A percentile compares a stretch with the other conserved stretches of the same genome.
Conservation (phyloP, 2,888 invertebrate species). For the Drosophila borborema region DNA sequence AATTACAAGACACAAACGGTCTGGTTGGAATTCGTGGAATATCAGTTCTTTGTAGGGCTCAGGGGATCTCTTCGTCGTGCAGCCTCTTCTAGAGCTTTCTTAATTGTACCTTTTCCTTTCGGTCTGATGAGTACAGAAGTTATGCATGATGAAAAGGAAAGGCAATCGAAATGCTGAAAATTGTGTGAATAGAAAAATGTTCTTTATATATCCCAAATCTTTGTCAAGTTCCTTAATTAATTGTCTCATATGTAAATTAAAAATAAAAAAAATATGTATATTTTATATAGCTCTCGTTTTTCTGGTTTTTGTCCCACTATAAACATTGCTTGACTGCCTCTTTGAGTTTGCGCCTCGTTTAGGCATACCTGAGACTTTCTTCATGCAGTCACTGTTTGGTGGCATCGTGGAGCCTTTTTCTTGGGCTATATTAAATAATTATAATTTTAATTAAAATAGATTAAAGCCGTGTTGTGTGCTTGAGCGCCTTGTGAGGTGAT, state of each 20-base stretch:
- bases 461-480: conserved; percentile 81
- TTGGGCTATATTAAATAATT: conserved; percentile 76
- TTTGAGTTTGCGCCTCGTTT: neutral
- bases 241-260: neutral
- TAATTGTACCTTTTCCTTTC: neutral
- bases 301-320: neutral
- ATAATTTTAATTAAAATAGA: conserved; percentile 81
- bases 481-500: conserved; percentile 79
- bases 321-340: neutral
- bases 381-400: conserved; percentile 32
- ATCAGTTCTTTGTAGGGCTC: no score
- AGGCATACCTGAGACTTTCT: conserved; percentile 10
- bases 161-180: conserved; percentile 15
- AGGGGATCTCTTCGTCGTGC: no score
- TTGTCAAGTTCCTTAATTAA: neutral
- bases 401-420: conserved; percentile 49
- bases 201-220: neutral
- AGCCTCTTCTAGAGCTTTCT: no score
- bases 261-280: neutral
- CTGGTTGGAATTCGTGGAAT: no score
- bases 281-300: neutral
- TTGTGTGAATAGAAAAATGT: conserved; percentile 13
- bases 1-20: no score
- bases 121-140: conserved; percentile 27
- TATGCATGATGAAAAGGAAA: conserved; percentile 22